These are phyloP conservation scores for Hydrotaea diabolus DNA, from an alignment of 2,888 invertebrate genomes.

Conservation along the genomic window DNA sequence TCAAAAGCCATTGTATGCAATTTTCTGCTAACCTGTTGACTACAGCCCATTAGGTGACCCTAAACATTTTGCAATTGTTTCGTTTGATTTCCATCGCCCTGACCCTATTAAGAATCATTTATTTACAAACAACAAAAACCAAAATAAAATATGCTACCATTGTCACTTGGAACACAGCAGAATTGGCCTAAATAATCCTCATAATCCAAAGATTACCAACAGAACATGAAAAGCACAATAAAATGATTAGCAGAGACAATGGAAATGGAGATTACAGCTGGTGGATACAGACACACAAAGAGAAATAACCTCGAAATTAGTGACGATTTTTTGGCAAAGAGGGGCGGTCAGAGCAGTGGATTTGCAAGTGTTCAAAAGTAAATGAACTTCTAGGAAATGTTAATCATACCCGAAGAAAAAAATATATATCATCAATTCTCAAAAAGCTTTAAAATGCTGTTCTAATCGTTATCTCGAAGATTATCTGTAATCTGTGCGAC, in stretches of 20 bases:
- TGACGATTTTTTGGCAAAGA: not conserved
- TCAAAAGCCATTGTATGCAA: too few species aligned
- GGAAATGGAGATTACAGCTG: not conserved
- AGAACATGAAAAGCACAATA: not conserved
- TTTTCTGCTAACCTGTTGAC: too few species aligned
- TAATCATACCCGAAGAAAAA: too few species aligned
- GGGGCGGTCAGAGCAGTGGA: not conserved
- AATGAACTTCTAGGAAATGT: not conserved
- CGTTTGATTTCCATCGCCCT: not conserved
- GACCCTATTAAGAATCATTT: too few species aligned
- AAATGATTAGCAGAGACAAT: not conserved
- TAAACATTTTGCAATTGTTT: too few species aligned
- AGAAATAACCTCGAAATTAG: not conserved
- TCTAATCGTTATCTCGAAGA: too few species aligned
- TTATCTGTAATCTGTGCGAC: too few species aligned
- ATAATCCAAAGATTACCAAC: not conserved
- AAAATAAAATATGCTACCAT: not conserved
- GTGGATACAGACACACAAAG: not conserved
- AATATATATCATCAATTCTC: too few species aligned
- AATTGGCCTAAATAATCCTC: not conserved
- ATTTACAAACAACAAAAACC: too few species aligned
- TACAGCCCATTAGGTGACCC: too few species aligned
- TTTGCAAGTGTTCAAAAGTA: constrained; percentile 1
- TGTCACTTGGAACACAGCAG: not conserved
- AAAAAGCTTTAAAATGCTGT: too few species aligned